phyloP scores from a whole-genome alignment of 2,113 vertebrate species.

The Percina caprodes region DNA sequence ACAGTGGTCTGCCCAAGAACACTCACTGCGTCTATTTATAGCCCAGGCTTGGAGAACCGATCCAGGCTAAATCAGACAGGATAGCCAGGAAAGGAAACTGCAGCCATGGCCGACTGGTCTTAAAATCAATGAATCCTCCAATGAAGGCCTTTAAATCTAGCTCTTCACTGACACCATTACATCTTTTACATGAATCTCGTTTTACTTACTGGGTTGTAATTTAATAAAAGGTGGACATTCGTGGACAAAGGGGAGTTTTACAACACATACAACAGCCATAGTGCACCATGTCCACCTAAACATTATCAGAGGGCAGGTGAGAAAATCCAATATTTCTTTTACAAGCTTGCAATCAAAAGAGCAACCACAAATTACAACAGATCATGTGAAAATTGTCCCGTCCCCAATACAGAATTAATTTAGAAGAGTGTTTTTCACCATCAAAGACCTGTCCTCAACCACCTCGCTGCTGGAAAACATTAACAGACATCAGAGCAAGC shows the following conservation, averaged over 20 bases:
- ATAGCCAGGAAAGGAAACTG: conserved; percentile 10
- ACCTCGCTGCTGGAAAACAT: neutral
- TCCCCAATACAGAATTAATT: neutral
- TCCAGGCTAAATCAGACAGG: conserved; percentile 31
- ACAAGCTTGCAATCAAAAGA: neutral
- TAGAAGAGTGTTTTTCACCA: neutral
- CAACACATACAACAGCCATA: too few relatives aligned
- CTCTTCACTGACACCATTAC: neutral
- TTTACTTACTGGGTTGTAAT: neutral
- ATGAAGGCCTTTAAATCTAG: neutral
- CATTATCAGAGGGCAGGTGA: too few relatives aligned
- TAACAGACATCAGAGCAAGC: neutral
- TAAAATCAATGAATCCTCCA: neutral
- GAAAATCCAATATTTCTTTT: too few relatives aligned
- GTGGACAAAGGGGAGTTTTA: too few relatives aligned
- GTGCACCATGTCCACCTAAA: too few relatives aligned
- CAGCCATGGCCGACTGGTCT: conserved; percentile 16
- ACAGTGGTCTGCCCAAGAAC: conserved; percentile 21
- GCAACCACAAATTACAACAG: neutral
- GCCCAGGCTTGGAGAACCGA: conserved; percentile 28
- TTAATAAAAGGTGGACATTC: too few relatives aligned
- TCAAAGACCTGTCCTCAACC: neutral
- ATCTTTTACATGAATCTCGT: neutral
- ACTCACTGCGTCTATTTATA: conserved; percentile 59
- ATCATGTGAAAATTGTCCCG: neutral